These are phyloP conservation scores for Opisthocomus hoazin DNA, from an alignment of 2,113 vertebrate genomes.

Conservation along the genomic window DNA sequence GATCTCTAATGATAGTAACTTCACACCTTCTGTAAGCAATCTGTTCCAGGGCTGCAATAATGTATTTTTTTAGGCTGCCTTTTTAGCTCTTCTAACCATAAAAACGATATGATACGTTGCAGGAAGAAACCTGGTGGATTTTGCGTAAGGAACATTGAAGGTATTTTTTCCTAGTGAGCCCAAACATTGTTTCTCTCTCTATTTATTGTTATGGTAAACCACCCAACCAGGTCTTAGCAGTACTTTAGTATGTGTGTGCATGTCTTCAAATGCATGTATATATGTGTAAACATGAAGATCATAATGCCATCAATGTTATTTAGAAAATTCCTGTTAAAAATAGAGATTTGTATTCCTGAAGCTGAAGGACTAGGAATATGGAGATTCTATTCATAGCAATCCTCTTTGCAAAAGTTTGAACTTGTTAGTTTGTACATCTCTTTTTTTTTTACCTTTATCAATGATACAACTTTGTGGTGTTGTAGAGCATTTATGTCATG, in stretches of 20 bases:
- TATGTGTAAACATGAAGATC: fast-evolving
- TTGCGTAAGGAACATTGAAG: neutral
- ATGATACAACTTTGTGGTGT: neutral
- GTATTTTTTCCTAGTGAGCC: neutral
- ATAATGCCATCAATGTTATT: fast-evolving
- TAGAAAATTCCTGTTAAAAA: neutral
- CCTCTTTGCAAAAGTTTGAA: neutral
- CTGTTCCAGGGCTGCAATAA: neutral
- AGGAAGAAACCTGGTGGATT: neutral
- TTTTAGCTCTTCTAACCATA: neutral
- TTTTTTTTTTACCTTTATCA: neutral
- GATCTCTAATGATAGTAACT: constrained; percentile 28
- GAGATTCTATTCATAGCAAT: neutral
- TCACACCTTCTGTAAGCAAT: neutral
- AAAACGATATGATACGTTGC: neutral
- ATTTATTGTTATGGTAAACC: neutral
- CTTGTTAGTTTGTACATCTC: neutral
- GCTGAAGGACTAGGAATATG: neutral
- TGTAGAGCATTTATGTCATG: neutral
- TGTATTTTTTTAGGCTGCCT: neutral
- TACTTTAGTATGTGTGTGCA: neutral
- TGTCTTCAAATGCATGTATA: fast-evolving
- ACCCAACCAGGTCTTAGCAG: neutral
- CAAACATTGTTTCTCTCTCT: neutral
- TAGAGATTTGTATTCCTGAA: neutral